Evolutionary conservation across 2,113 vertebrate species (phyloP).

Genomic region (Eulemur rufifrons): DNA sequence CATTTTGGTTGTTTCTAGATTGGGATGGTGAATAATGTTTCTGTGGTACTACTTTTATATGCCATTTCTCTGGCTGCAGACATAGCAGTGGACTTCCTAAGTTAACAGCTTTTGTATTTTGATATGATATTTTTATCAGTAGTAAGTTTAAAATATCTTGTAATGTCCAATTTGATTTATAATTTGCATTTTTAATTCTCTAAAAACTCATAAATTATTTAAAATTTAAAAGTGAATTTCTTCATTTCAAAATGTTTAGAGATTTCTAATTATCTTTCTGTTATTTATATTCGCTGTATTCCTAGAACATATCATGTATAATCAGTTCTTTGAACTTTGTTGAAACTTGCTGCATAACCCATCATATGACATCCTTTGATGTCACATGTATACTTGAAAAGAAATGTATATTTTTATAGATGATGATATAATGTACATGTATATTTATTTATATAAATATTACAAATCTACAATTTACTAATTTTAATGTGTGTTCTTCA

Average conservation of each 20-base stretch:
- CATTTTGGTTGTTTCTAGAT: background rate
- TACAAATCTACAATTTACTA: background rate
- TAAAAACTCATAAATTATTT: background rate
- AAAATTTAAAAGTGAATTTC: background rate
- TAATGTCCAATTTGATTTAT: background rate
- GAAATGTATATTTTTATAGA: background rate
- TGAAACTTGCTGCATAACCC: background rate
- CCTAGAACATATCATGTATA: too few species aligned
- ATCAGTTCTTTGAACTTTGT: background rate
- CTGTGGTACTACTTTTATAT: background rate
- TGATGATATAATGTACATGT: background rate
- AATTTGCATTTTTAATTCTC: background rate
- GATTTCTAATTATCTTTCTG: background rate
- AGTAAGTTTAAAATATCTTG: background rate
- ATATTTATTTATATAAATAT: background rate
- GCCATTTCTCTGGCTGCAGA: background rate
- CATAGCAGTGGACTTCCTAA: background rate
- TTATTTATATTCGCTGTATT: background rate
- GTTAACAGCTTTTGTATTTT: background rate
- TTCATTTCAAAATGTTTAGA: background rate
- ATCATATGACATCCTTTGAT: background rate
- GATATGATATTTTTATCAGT: background rate
- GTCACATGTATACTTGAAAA: background rate
- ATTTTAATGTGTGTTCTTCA: background rate
- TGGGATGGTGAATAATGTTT: background rate